phyloP scores from a whole-genome alignment of 2,888 invertebrate species.

The Tipula helvola region DNA sequence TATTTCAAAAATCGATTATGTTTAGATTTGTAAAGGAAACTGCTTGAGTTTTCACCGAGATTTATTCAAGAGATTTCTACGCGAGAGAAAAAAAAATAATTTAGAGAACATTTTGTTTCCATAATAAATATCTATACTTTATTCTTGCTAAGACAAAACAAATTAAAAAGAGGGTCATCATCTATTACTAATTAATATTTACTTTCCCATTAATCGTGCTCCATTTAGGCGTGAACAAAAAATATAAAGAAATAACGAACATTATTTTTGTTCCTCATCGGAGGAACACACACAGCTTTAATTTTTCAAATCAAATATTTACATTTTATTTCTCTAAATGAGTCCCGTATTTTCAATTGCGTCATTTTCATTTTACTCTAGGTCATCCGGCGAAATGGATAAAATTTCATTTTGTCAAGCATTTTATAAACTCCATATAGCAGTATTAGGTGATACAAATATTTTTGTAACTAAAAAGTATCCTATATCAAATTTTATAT shows the following conservation, averaged over 20 bases:
- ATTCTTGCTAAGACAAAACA: no score
- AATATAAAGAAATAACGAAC: not conserved
- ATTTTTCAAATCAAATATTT: not conserved
- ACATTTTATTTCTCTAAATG: not conserved
- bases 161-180: no score
- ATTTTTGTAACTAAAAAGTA: not conserved
- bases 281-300: not conserved
- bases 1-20: no score
- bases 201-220: not conserved
- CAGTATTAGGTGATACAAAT: no score
- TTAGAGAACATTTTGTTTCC: no score
- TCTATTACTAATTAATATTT: not conserved
- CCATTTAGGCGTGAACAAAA: not conserved
- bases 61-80: no score
- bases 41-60: no score
- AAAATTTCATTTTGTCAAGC: not conserved
- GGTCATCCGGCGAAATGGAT: not conserved
- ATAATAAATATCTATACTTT: no score
- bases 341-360: not conserved
- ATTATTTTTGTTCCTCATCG: not conserved
- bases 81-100: no score
- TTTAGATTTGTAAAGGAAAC: no score
- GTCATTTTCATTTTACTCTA: not conserved
- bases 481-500: not conserved
- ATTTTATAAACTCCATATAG: not conserved